Evolutionary conservation across 2,888 invertebrate species (phyloP), one percentile per base, ranked within the genome.

Genomic region (Parthenolecanium corni): DNA sequence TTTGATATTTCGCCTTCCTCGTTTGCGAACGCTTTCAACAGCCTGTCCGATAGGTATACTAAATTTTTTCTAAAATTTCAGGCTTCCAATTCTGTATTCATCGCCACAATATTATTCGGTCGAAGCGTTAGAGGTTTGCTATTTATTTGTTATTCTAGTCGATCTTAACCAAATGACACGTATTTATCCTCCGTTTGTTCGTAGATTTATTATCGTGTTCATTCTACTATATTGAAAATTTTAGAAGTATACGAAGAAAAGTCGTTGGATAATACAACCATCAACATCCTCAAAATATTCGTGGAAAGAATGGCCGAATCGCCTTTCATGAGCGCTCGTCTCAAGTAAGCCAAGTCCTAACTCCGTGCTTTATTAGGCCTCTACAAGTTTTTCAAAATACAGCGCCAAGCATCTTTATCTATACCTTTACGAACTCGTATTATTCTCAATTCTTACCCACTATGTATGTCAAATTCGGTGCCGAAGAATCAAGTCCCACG

Each of bases 161-260:
- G 52, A n/a, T 53, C 2, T 20, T 12, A 11, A 14, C 20, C 24
- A n/a, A 16, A 52, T n/a, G 23, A 36, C 31, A 14, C 21, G n/a
- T 36, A n/a, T n/a, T n/a, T n/a, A n/a, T n/a, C n/a, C n/a, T n/a
- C n/a, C 56, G 16, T 52, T 40, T 63, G 53, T 46, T 64, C 68
- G 16, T 68, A 76, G 76, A 71, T 79, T 67, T 77, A 74, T 69
- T 79, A 76, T 69, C 79, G 94, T 70, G 85, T 90, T 62, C 90
- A 94, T 72, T 86, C 90, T 0, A 85, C 88, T n/a, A 86, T 91
- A 69, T 76, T 94, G 4, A 94, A 92, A 74, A 86, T 84, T 73
- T 77, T 94, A 31, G 86, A 89, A 70, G 80, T 83, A 66, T 82
- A 85, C 68, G 86, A 85, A 70, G 83, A 82, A 52, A 84, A 84